Evolutionary conservation across 2,888 invertebrate species (phyloP).

Genomic region (Uropetala carovei): DNA sequence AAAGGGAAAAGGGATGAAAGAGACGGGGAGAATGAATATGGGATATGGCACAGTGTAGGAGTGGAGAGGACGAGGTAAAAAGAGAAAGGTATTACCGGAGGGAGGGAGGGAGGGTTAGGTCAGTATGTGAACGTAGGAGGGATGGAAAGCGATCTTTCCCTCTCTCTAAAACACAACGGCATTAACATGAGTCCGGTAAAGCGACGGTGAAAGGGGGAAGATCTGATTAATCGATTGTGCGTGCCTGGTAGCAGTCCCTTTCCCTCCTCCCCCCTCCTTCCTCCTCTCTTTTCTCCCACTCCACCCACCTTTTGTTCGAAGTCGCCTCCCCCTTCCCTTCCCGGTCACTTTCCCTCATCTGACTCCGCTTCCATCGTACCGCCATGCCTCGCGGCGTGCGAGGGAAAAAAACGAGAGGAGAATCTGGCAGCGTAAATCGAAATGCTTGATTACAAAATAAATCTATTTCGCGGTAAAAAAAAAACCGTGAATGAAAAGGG

Average conservation of each 20-base stretch:
- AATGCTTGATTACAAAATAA: no score
- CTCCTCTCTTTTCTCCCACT: not conserved
- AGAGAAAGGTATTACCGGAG: not conserved
- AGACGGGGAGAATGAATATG: not conserved
- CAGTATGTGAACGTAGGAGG: not conserved
- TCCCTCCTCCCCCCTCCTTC: not conserved
- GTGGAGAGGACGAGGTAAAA: not conserved
- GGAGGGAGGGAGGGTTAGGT: not conserved
- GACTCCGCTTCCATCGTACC: not conserved
- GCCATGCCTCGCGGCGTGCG: not conserved
- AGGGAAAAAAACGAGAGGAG: no score
- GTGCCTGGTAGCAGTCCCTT: not conserved
- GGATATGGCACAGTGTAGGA: not conserved
- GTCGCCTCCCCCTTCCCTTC: not conserved
- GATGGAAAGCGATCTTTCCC: not conserved
- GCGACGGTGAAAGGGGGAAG: not conserved
- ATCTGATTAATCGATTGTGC: not conserved
- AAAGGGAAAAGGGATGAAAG: not conserved
- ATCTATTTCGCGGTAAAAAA: no score
- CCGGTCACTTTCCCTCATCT: not conserved
- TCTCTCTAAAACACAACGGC: not conserved
- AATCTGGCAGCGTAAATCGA: no score
- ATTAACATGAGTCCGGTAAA: not conserved
- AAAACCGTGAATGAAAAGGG: no score
- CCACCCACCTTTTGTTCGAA: not conserved